These are phyloP conservation scores for Oligia latruncula DNA, from an alignment of 2,888 invertebrate species.

Conservation along the genomic window DNA sequence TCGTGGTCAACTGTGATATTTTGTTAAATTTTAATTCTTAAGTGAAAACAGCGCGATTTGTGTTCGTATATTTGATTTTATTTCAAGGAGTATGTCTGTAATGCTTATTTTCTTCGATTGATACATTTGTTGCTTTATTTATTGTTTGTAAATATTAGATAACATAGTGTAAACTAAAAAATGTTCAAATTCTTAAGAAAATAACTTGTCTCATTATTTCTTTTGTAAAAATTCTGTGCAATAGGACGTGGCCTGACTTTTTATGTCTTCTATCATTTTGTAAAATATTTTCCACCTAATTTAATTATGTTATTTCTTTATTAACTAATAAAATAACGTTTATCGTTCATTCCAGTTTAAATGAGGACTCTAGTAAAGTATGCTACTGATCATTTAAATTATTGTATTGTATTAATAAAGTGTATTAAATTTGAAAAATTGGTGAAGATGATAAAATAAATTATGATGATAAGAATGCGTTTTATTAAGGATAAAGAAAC, in stretches of 20 bases:
- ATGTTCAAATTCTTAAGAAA: slow-evolving; percentile 79
- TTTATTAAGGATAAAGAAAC: slow-evolving; percentile 66
- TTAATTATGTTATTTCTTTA: slow-evolving; percentile 88
- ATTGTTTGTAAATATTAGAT: slow-evolving; percentile 88
- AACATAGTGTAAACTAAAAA: slow-evolving; percentile 78
- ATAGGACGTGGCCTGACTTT: slow-evolving; percentile 85
- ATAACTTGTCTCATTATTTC: slow-evolving; percentile 67
- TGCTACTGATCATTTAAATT: slow-evolving; percentile 89
- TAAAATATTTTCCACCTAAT: slow-evolving; percentile 83
- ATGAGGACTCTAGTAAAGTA: slow-evolving; percentile 88
- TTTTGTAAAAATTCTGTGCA: slow-evolving; percentile 82
- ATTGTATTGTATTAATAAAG: slow-evolving; percentile 89
- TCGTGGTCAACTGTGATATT: slow-evolving; percentile 90
- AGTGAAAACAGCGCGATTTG: slow-evolving; percentile 80
- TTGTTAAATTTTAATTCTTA: slow-evolving; percentile 89
- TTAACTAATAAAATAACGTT: slow-evolving; percentile 88
- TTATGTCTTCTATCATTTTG: slow-evolving; percentile 75
- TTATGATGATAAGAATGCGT: slow-evolving; percentile 84
- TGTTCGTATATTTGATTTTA: slow-evolving; percentile 77
- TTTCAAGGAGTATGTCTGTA: slow-evolving; percentile 75
- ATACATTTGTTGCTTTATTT: slow-evolving; percentile 87
- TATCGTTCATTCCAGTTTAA: slow-evolving; percentile 90
- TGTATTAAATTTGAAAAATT: slow-evolving; percentile 89
- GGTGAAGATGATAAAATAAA: slow-evolving; percentile 90
- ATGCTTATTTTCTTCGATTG: slow-evolving; percentile 76